Evolutionary conservation across 2,888 invertebrate species (phyloP), one percentile per base, ranked within the genome.

Genomic region (Drosophila picticornis): DNA sequence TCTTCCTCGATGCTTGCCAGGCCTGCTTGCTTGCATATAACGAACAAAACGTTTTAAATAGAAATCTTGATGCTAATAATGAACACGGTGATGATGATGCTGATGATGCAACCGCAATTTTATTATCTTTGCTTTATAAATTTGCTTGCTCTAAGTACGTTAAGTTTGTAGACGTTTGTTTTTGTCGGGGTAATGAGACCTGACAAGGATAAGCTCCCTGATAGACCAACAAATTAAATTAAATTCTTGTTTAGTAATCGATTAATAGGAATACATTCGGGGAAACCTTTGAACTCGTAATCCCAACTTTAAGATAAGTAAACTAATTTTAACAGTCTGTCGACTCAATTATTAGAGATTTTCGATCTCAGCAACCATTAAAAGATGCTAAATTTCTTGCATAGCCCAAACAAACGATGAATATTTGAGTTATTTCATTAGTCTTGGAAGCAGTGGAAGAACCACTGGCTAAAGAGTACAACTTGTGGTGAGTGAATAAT

Each of bases 41-140:
- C 80, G 79, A 83, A 88, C 84, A 90, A 91, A 75, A 88, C 85
- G 79, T 79, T 81, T 90, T 80, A 84, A 88, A 76, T 81, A 81
- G 77, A 84, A 83, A 87, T 84, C 78, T 75, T 80, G 75, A 80
- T 84, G 77, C 72, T 56, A 53, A 72, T 56, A 68, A 73, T 60
- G 73, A 43, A 27, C 25, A 66, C 48, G 43, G 31, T 61, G 63
- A 59, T 53, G 59, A 64, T 48, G 22, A 58, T 31, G 50, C 46
- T 60, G 75, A 34, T 67, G 66, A 46, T 62, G 61, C 55, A 58
- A 43, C 38, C 53, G 53, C 53, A 72, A 67, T 84, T 82, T 87
- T 80, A 84, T 80, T 84, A 80, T 84, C 78, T 80, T 52, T 50
- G 67, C 76, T 71, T 73, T 80, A 83, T 77, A 79, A 85, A 84